Evolutionary conservation across 92 coral and sea anemone genomes (phyloP).

Genomic region (Porites cylindrica): DNA sequence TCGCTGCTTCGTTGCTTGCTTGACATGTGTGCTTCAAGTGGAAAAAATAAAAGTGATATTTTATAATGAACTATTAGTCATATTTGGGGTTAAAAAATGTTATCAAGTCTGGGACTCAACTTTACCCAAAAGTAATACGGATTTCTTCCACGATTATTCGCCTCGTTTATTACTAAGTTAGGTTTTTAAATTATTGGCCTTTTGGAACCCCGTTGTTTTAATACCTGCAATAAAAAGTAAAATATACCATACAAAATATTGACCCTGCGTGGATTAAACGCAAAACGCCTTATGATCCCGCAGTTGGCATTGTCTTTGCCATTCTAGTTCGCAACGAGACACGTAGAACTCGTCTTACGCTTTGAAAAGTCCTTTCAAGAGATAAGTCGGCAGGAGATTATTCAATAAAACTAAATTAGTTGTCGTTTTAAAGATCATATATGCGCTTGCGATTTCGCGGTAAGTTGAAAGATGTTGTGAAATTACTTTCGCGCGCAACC

Average conservation of each 20-base stretch:
- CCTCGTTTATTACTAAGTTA: not conserved
- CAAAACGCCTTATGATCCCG: not conserved
- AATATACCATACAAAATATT: not conserved
- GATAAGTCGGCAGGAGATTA: not conserved
- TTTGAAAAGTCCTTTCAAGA: not conserved
- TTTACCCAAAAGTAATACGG: not conserved
- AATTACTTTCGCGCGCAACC: slow-evolving; percentile 10
- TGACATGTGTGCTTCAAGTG: too few species aligned
- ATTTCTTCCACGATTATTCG: not conserved
- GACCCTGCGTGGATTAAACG: not conserved
- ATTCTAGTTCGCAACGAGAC: not conserved
- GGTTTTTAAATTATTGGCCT: not conserved
- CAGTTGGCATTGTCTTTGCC: not conserved
- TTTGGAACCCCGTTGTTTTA: slow-evolving; percentile 4
- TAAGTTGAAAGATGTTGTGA: slow-evolving; percentile 17
- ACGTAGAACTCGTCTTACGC: not conserved
- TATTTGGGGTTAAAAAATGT: not conserved
- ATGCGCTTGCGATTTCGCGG: slow-evolving; percentile 4
- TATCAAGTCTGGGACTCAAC: not conserved
- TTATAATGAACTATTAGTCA: not conserved
- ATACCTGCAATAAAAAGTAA: not conserved
- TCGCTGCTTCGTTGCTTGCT: not conserved
- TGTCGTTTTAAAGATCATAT: not conserved
- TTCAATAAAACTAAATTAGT: slow-evolving; percentile 17
- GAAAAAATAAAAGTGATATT: not conserved